Evolutionary conservation across 1,140 invertebrate genomes (phyloP).

Genomic region (Papilio helenus): DNA sequence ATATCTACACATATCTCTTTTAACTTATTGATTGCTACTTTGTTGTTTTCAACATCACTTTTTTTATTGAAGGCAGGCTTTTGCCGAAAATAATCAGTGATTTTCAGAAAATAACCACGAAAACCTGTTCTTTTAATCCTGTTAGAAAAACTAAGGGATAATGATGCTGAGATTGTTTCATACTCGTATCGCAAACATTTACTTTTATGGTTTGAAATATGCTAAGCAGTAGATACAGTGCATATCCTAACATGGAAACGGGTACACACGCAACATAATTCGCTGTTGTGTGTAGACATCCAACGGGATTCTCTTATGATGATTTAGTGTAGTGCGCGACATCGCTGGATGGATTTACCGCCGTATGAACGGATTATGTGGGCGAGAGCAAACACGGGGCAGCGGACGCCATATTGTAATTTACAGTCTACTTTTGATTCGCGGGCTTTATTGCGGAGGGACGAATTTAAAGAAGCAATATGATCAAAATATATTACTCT

Average conservation of each 20-base stretch:
- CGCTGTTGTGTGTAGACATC: slow-evolving; percentile 44
- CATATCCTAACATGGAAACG: slow-evolving; percentile 26
- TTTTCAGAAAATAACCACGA: not conserved
- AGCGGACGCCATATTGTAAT: slow-evolving; percentile 78
- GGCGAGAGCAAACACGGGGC: slow-evolving; percentile 81
- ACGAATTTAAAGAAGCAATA: slow-evolving; percentile 48
- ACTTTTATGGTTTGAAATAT: slow-evolving; percentile 8
- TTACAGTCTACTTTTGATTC: slow-evolving; percentile 79
- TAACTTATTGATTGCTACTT: not conserved
- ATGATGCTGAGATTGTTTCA: not conserved
- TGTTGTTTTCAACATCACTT: not conserved
- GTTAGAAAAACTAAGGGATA: not conserved
- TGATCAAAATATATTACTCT: slow-evolving; percentile 36
- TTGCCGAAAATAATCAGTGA: no score
- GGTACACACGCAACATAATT: slow-evolving; percentile 32
- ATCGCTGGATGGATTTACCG: slow-evolving; percentile 79
- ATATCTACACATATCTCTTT: not conserved
- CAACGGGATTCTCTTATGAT: slow-evolving; percentile 80
- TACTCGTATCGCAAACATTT: not conserved
- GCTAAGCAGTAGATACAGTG: slow-evolving; percentile 24
- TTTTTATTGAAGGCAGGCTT: not conserved
- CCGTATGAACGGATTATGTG: slow-evolving; percentile 81
- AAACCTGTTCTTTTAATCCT: not conserved
- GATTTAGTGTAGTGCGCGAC: slow-evolving; percentile 77
- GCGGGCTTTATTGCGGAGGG: slow-evolving; percentile 67